Conservation (phyloP, 2,888 invertebrate genomes). For the Chloroclysta siterata region DNA sequence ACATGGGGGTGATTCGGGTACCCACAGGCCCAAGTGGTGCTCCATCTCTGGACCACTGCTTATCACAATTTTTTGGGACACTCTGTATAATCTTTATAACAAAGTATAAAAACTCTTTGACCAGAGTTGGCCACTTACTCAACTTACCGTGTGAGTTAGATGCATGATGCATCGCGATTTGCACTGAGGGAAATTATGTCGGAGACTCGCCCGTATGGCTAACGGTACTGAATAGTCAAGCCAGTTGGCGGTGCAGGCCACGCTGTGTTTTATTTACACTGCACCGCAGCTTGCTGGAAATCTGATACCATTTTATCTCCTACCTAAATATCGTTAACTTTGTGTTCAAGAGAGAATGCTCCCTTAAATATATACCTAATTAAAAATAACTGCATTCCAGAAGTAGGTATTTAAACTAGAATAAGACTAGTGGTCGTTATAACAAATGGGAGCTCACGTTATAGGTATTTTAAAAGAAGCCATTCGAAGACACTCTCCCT, state of each 20-base stretch:
- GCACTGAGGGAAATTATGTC: slow-evolving; percentile 64
- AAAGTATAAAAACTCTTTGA: background rate
- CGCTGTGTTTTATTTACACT: slow-evolving; percentile 66
- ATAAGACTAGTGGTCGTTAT: too few species aligned
- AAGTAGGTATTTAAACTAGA: too few species aligned
- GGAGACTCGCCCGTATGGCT: slow-evolving; percentile 61
- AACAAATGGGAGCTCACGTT: too few species aligned
- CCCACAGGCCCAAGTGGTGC: too few species aligned
- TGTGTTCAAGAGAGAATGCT: slow-evolving; percentile 9
- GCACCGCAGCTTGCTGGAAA: slow-evolving; percentile 55
- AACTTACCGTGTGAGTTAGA: slow-evolving; percentile 30
- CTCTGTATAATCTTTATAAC: too few species aligned
- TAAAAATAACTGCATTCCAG: background rate
- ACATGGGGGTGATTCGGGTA: too few species aligned
- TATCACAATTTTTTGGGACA: too few species aligned
- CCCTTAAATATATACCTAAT: background rate
- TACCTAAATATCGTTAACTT: slow-evolving; percentile 21
- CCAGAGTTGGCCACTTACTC: background rate
- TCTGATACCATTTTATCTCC: slow-evolving; percentile 50
- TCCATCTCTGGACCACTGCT: too few species aligned
- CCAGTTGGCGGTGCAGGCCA: slow-evolving; percentile 61
- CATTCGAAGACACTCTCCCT: too few species aligned
- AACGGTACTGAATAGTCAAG: slow-evolving; percentile 69
- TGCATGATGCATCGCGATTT: slow-evolving; percentile 60
- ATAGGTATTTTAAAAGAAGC: too few species aligned